Conservation (phyloP, 2,888 invertebrate genomes). For the Drosophila rubida region DNA sequence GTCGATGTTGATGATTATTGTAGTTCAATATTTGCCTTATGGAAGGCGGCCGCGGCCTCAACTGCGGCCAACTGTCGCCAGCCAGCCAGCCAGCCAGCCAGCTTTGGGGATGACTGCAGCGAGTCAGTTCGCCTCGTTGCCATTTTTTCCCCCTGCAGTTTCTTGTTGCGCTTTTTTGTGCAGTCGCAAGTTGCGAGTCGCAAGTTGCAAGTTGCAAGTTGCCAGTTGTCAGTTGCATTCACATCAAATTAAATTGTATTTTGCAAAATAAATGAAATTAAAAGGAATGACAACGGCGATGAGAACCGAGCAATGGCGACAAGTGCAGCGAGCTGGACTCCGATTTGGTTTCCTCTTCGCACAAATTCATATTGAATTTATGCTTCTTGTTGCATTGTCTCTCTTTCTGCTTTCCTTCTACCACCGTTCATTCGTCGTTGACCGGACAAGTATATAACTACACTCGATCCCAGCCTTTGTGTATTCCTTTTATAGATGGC, state of each 20-base stretch:
- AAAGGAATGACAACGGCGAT: conserved; percentile 72
- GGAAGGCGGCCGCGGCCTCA: conserved; percentile 58
- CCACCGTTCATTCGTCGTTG: conserved; percentile 38
- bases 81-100: too few relatives aligned
- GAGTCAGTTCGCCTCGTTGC: conserved; percentile 28
- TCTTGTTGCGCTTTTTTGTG: conserved; percentile 13
- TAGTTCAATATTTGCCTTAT: conserved; percentile 81
- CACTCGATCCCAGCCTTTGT: background rate
- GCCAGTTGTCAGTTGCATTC: conserved; percentile 79
- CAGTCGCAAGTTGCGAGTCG: conserved; percentile 26
- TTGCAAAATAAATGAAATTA: conserved; percentile 79
- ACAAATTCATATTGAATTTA: conserved; percentile 74
- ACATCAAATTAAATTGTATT: conserved; percentile 81
- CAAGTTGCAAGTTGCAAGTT: conserved; percentile 40
- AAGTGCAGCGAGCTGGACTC: conserved; percentile 54
- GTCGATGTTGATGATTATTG: conserved; percentile 76
- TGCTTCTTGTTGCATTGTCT: conserved; percentile 65
- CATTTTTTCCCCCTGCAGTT: conserved; percentile 59
- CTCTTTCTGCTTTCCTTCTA: conserved; percentile 9
- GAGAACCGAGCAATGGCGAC: conserved; percentile 46
- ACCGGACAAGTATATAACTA: conserved; percentile 22
- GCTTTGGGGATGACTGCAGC: conserved; percentile 8
- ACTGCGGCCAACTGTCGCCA: conserved; percentile 33
- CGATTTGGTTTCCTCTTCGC: conserved; percentile 55
- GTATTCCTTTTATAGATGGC: conserved; percentile 58